phyloP scores from a whole-genome alignment of 2,113 vertebrate species.

The Trinectes maculatus region DNA sequence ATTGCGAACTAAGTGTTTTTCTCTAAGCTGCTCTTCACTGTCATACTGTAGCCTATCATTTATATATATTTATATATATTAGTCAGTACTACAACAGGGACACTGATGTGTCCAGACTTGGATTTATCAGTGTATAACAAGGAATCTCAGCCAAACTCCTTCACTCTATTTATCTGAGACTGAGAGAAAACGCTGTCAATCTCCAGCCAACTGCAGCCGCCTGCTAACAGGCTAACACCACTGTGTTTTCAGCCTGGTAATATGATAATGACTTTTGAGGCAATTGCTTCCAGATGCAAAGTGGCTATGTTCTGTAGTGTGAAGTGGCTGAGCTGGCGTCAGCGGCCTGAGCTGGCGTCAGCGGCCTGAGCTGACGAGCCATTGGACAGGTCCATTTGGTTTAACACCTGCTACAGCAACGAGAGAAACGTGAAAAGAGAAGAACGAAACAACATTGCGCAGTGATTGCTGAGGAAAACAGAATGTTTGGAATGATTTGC shows the following conservation, averaged over 20 bases:
- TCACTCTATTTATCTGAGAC: neutral
- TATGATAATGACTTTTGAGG: slow-evolving; percentile 71
- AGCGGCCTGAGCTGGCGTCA: neutral
- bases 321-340: slow-evolving; percentile 8
- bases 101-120: neutral
- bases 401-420: slow-evolving; percentile 25
- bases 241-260: slow-evolving; percentile 56
- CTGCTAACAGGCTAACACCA: slow-evolving; percentile 1
- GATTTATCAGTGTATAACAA: slow-evolving; percentile 9
- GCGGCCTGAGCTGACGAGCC: slow-evolving; percentile 11
- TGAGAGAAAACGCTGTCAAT: slow-evolving; percentile 5
- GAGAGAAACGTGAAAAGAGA: neutral
- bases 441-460: no score
- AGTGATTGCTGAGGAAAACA: neutral
- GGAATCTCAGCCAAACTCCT: neutral
- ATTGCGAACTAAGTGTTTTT: no score
- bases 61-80: no score
- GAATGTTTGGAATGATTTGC: neutral
- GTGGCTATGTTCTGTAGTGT: slow-evolving; percentile 15
- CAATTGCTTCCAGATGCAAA: slow-evolving; percentile 63
- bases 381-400: slow-evolving; percentile 28
- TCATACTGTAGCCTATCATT: no score
- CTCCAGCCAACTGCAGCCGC: slow-evolving; percentile 7
- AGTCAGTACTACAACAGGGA: no score
- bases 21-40: no score